phyloP scores from a whole-genome alignment of 1,140 invertebrate genomes.

The Lithobius niger region DNA sequence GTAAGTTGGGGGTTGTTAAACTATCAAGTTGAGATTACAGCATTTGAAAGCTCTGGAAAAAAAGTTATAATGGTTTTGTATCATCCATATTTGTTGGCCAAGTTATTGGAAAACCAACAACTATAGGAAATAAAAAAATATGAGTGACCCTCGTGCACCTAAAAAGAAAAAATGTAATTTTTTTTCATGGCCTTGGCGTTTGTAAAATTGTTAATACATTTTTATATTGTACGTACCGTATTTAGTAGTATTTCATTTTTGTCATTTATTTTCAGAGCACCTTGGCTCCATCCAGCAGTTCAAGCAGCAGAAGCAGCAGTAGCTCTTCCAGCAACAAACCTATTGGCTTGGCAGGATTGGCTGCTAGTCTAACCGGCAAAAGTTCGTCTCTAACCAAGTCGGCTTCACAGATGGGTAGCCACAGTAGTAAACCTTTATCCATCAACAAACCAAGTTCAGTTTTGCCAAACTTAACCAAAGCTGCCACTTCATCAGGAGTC shows the following conservation, averaged over 20 bases:
- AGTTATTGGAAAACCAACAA: no score
- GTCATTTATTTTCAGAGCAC: conserved; percentile 6
- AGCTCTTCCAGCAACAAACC: conserved; percentile 24
- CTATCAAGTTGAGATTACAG: no score
- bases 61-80: no score
- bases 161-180: no score
- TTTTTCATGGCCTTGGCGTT: no score
- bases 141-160: no score
- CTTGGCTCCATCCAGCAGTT: background rate
- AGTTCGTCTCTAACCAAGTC: conserved; percentile 18
- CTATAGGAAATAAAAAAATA: no score
- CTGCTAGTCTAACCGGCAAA: conserved; percentile 31
- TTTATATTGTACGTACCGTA: no score
- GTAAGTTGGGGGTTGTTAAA: no score
- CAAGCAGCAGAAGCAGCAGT: conserved; percentile 4
- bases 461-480: background rate
- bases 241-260: background rate
- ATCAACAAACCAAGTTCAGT: conserved; percentile 11
- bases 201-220: no score
- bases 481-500: background rate
- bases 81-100: no score
- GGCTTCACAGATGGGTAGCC: conserved; percentile 13
- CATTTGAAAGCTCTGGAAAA: no score
- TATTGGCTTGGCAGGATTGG: conserved; percentile 32
- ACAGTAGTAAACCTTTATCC: conserved; percentile 18